Base-by-base conservation (phyloP, 2,797 vertebrate species). In the Pelodytes ibericus region DNA sequence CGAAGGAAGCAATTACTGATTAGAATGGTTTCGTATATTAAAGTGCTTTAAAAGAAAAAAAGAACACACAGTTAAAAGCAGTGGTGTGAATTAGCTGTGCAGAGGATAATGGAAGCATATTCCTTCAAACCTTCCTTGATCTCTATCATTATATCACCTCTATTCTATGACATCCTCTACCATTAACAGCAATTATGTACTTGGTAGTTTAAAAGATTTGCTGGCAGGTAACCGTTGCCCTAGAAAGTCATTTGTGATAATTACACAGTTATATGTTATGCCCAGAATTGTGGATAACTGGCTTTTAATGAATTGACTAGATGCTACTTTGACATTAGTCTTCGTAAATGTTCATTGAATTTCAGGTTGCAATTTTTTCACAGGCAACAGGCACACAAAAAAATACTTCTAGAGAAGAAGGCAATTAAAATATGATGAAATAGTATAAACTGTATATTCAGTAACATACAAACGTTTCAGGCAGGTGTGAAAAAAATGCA, bases 151-250 rank as follows among this genome's bases (percentile, higher is more conserved):
- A 68, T 49, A 49, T 72, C 39, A 65, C 63, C 63, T 31, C 31
- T 53, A 22, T 11, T 61, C 62, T 61, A 67, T 60, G 70, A 72
- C 75, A 72, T n/a, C 31, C 71, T 79, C 57, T 68, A 53, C 31
- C 53, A 79, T 79, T 79, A 73, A 62, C 25, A 16, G 39, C 57
- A 73, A 79, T 79, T 79, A 73, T 47, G 66, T 26, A 61, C 70
- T 66, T 76, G 59, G 57, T 56, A 68, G 73, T 62, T 73, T 16
- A 72, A 79, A 68, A 67, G 41, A 78, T 49, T 20, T 36, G 47
- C 30, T 78, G 76, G 41, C 63, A 66, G 76, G 31, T 65, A 61
- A 62, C 51, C 53, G 62, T 53, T 60, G 53, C 66, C 49, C 53
- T 36, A 41, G 70, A 56, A 78, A 72, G 31, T 27, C 63, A 73